Base-by-base conservation (phyloP, 1,140 invertebrate genomes). In the Drosophila biarmipes region DNA sequence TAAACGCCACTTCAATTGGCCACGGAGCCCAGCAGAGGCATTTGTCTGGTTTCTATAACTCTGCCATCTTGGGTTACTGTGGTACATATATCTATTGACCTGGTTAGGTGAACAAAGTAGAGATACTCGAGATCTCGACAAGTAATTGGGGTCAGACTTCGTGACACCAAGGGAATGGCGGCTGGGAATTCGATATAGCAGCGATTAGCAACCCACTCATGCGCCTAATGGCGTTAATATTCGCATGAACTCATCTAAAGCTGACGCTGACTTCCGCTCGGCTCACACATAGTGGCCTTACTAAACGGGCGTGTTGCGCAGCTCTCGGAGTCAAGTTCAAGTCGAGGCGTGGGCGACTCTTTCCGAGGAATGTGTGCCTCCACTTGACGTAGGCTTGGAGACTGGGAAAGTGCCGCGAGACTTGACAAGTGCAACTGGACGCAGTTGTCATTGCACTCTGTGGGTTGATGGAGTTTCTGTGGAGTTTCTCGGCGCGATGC, bases 181-280 rank as follows among this genome's bases (percentile, higher is more conserved):
- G 10, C 27, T 6, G n/a, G 15, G 2, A 58, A 12, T 24, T 35
- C 15, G 21, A 51, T 34, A 66, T 42, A n/a, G 4, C 24, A 19
- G 14, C 37, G 17, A 63, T n/a, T n/a, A n/a, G 45, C 38, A 10
- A 45, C 52, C 51, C 52, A 68, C 46, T 12, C 66, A 27, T 17
- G 7, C n/a, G 31, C 29, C 19, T 29, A 64, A 56, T 42, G 34
- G 29, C 51, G 58, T 27, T 68, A 77, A 77, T 73, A 85, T 67
- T 53, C 81, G 63, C 73, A 80, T 73, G 71, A 64, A 80, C 42
- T 77, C 66, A 73, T 80, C 62, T 73, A 78, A 69, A 55, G 67
- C 29, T 86, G 81, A 85, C 80, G 73, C 31, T 58, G 51, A 86
- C 80, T 85, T 85, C 81, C 80, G 80, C 80, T 73, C 55, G 66